Percentiles rank a stretch among this genome's conserved stretches.
Conservation (phyloP, 2,888 invertebrate species). For the Netelia fuscicornis region DNA sequence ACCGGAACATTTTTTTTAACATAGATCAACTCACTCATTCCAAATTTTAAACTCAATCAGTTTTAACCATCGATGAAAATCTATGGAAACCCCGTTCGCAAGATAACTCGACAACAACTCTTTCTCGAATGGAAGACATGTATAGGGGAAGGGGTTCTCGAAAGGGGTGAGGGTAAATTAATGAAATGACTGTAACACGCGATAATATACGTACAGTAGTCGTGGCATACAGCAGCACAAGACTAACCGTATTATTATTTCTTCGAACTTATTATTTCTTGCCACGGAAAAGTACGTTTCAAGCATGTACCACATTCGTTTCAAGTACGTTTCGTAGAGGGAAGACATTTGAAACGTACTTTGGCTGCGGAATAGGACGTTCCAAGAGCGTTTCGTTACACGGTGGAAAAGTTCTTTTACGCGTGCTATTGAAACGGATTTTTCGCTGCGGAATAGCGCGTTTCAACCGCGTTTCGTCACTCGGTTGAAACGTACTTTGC, state of each 20-base stretch:
- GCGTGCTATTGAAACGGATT: too few species aligned
- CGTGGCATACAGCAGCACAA: neutral
- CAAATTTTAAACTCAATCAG: neutral
- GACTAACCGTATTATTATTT: neutral
- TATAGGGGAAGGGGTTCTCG: neutral
- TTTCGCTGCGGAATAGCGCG: too few species aligned
- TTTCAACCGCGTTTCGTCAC: too few species aligned
- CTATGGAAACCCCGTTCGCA: neutral
- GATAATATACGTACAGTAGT: neutral
- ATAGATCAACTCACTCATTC: too few species aligned
- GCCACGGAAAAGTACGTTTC: too few species aligned
- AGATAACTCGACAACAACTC: neutral
- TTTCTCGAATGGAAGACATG: neutral
- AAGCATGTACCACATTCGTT: too few species aligned
- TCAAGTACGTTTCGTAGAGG: neutral
- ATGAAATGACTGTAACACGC: slow-evolving; percentile 7
- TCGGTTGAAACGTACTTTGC: too few species aligned
- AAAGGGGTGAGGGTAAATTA: slow-evolving; percentile 28
- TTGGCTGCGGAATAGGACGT: too few species aligned
- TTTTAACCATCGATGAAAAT: neutral
- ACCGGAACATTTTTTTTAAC: too few species aligned
- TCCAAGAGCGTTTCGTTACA: too few species aligned
- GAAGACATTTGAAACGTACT: neutral
- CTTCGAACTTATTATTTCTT: too few species aligned
- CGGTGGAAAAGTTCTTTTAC: too few species aligned